Evolutionary conservation across 2,888 invertebrate genomes (phyloP).

Genomic region (Tanypteryx hageni): DNA sequence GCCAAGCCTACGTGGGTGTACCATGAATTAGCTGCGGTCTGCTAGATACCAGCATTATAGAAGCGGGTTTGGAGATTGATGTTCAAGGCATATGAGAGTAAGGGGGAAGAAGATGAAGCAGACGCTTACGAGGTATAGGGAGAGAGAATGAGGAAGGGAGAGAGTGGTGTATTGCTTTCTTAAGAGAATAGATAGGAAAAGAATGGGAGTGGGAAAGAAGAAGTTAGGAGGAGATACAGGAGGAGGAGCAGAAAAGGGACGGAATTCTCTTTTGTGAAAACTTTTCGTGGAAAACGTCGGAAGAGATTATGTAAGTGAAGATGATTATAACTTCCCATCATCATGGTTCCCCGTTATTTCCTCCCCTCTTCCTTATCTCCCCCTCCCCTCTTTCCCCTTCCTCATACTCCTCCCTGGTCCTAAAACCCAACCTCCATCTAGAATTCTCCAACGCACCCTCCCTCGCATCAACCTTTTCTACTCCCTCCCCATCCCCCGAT

Average conservation of each 20-base stretch:
- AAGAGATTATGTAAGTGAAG: conserved; percentile 64
- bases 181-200: neutral
- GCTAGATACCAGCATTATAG: neutral
- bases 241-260: neutral
- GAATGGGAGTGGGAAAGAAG: neutral
- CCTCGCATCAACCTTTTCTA: neutral
- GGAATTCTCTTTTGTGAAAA: conserved; percentile 53
- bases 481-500: neutral
- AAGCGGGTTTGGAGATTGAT: neutral
- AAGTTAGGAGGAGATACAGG: conserved; percentile 16
- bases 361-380: conserved; percentile 10
- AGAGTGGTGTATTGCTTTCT: conserved; percentile 5
- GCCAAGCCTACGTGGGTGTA: neutral
- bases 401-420: neutral
- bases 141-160: too few relatives aligned
- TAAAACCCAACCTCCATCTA: neutral
- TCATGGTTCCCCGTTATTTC: conserved; percentile 30
- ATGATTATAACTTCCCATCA: conserved; percentile 63
- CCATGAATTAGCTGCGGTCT: conserved; percentile 4
- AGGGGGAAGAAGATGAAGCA: neutral
- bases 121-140: neutral
- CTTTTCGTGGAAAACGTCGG: conserved; percentile 61
- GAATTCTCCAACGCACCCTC: too few relatives aligned
- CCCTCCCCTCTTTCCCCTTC: neutral
- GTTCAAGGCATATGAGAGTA: conserved; percentile 10